Evolutionary conservation across 64 coral and sea anemone genomes (phyloP).

Genomic region (Dendronephthya gigantea): DNA sequence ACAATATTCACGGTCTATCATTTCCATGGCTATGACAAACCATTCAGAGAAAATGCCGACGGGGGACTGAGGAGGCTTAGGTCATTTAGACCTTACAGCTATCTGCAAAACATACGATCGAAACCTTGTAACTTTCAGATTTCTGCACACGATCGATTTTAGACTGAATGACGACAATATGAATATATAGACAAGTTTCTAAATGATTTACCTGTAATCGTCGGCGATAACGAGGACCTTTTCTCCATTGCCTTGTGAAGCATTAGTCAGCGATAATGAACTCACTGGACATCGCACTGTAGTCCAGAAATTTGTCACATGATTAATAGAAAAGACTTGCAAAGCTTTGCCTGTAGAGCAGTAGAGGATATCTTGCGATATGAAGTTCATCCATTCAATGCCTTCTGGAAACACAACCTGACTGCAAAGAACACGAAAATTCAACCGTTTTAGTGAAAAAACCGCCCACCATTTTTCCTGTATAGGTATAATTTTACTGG

Average conservation of each 20-base stretch:
- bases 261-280: slow-evolving; percentile 55
- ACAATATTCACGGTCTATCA: too few species aligned
- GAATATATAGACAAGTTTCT: too few species aligned
- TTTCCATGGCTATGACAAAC: too few species aligned
- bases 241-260: slow-evolving; percentile 41
- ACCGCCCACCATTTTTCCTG: too few species aligned
- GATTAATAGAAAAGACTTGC: slow-evolving; percentile 79
- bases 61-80: too few species aligned
- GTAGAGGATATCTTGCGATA: slow-evolving; percentile 63
- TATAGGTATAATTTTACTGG: too few species aligned
- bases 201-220: slow-evolving; percentile 45
- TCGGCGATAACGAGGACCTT: slow-evolving; percentile 49
- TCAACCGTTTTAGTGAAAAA: neutral
- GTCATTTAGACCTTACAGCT: too few species aligned
- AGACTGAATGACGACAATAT: too few species aligned
- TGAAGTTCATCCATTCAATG: slow-evolving; percentile 74
- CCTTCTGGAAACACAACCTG: slow-evolving; percentile 75
- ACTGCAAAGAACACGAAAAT: slow-evolving; percentile 29
- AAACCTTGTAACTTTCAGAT: too few species aligned
- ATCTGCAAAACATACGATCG: too few species aligned
- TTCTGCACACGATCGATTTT: too few species aligned
- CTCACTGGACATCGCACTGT: slow-evolving; percentile 59
- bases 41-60: too few species aligned
- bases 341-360: slow-evolving; percentile 62
- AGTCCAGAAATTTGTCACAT: slow-evolving; percentile 77